Percentiles rank a stretch among this genome's conserved stretches.
phyloP scores from a whole-genome alignment of 2,888 invertebrate species.

The Cetonia aurata region DNA sequence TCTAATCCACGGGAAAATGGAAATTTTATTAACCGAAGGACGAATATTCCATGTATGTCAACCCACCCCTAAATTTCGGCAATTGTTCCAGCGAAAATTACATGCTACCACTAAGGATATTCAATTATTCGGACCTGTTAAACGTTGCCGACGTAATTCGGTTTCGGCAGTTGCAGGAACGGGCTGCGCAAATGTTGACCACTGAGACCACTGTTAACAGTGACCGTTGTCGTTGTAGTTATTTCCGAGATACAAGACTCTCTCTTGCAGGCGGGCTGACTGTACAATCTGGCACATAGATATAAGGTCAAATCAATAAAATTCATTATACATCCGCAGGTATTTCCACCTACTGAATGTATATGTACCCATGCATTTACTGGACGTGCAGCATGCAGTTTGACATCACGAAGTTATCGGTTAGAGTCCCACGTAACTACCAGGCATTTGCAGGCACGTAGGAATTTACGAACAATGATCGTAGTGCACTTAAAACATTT shows the following conservation, averaged over 20 bases:
- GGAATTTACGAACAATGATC: neutral
- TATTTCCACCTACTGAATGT: conserved; percentile 7
- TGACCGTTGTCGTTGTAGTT: conserved; percentile 82
- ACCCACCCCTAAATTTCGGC: neutral
- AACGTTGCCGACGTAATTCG: conserved; percentile 49
- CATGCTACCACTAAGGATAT: neutral
- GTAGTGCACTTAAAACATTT: neutral
- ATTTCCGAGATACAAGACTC: conserved; percentile 85
- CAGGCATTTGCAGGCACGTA: neutral
- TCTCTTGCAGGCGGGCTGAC: conserved; percentile 81
- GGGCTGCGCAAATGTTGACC: conserved; percentile 57
- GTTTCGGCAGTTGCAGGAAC: conserved; percentile 60
- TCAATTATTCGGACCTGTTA: conserved; percentile 41
- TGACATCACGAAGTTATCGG: neutral
- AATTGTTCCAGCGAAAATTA: neutral
- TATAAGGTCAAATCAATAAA: conserved; percentile 52
- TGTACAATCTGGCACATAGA: conserved; percentile 73
- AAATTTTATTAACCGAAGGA: neutral
- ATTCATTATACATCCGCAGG: conserved; percentile 31
- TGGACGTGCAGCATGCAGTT: neutral
- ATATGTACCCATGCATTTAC: conserved; percentile 4
- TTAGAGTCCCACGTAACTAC: neutral
- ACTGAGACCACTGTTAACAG: conserved; percentile 63
- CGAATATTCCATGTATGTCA: no score
- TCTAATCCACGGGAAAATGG: neutral